Evolutionary conservation across 2,888 invertebrate species (phyloP).

Genomic region (Sepiola atlantica): DNA sequence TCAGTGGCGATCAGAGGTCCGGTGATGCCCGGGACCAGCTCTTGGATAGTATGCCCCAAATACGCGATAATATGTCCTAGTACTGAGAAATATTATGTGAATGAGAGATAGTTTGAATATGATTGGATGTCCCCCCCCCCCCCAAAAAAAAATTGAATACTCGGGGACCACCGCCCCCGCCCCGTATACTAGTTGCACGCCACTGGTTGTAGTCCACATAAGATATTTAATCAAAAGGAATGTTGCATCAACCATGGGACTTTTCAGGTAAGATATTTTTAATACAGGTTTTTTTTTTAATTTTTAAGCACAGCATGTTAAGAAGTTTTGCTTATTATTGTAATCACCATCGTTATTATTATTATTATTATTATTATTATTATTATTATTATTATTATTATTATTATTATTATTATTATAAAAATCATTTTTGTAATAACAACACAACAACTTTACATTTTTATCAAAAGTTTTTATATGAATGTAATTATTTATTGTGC

Average conservation of each 20-base stretch:
- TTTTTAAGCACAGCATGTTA: neutral
- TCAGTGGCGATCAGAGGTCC: too few relatives aligned
- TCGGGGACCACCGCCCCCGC: too few relatives aligned
- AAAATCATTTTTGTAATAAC: neutral
- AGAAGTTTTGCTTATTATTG: neutral
- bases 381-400: neutral
- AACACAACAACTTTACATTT: neutral
- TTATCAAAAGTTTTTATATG: neutral
- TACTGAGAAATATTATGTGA: too few relatives aligned
- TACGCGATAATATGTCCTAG: too few relatives aligned
- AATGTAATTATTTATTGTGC: neutral
- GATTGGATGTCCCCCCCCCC: too few relatives aligned
- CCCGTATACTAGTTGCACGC: too few relatives aligned
- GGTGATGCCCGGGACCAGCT: too few relatives aligned
- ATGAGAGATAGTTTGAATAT: too few relatives aligned
- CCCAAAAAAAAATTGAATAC: too few relatives aligned
- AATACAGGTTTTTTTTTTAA: neutral
- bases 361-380: neutral
- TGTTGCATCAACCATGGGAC: neutral
- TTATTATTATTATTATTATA: neutral
- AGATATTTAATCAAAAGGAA: neutral
- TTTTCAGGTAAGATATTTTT: conserved; percentile 32
- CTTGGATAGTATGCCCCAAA: too few relatives aligned
- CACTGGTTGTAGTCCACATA: too few relatives aligned
- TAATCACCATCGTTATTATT: too few relatives aligned